Conservation (phyloP, 2,113 vertebrate species). For the Forbesichthys papilliferus region DNA sequence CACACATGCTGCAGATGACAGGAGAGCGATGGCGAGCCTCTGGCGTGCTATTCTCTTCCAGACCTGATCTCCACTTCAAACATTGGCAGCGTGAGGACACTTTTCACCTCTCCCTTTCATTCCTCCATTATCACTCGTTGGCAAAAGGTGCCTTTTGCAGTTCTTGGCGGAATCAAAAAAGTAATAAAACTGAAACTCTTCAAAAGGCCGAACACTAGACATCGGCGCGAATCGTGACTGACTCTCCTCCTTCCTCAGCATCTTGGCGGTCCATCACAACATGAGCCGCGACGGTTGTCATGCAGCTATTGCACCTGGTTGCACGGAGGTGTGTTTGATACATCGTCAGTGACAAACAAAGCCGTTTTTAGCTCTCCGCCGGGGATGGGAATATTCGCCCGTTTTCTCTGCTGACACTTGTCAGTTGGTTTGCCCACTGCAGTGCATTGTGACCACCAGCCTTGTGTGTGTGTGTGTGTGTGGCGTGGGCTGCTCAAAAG, state of each 20-base stretch:
- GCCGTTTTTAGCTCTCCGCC: slow-evolving; percentile 27
- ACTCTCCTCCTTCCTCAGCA: slow-evolving; percentile 35
- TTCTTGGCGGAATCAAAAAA: slow-evolving; percentile 17
- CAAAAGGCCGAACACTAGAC: slow-evolving; percentile 53
- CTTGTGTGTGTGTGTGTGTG: too few relatives aligned
- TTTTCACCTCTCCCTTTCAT: slow-evolving; percentile 50
- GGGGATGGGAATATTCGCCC: slow-evolving; percentile 15
- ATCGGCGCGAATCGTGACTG: slow-evolving; percentile 35
- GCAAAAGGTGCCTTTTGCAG: slow-evolving; percentile 40
- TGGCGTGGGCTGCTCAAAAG: too few relatives aligned
- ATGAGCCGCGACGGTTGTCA: slow-evolving; percentile 21
- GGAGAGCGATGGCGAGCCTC: slow-evolving; percentile 55
- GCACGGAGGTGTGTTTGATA: slow-evolving; percentile 56
- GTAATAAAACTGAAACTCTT: slow-evolving; percentile 41
- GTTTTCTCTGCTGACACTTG: slow-evolving; percentile 16
- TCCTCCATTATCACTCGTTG: slow-evolving; percentile 16
- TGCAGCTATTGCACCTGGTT: slow-evolving; percentile 48
- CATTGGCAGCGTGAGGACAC: slow-evolving; percentile 38
- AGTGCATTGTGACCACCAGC: too few relatives aligned
- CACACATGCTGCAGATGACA: slow-evolving; percentile 38
- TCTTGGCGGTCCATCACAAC: slow-evolving; percentile 26
- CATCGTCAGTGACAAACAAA: slow-evolving; percentile 34
- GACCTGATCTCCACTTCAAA: slow-evolving; percentile 69
- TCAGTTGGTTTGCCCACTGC: too few relatives aligned
- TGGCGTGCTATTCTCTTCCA: slow-evolving; percentile 71